Conservation (phyloP, 2,888 invertebrate species). For the Coronaproctus castanopsis region DNA sequence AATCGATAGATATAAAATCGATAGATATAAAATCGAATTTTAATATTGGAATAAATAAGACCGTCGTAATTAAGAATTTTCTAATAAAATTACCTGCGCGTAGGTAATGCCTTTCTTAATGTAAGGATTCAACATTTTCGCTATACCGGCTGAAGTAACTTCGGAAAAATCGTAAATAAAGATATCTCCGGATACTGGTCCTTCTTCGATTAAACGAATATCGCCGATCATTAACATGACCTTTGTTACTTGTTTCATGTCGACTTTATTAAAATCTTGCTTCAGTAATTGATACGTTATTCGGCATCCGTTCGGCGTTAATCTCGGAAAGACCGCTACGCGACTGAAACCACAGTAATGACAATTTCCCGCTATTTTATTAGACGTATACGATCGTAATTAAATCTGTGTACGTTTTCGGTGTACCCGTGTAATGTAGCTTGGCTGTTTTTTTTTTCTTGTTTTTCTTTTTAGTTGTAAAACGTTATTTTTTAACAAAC, state of each 20-base stretch:
- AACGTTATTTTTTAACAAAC: too few species aligned
- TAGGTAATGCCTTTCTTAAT: constrained; percentile 29
- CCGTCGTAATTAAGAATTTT: too few species aligned
- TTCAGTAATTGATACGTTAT: constrained; percentile 18
- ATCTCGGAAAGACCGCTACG: constrained; percentile 13
- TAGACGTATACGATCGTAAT: too few species aligned
- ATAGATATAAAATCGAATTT: too few species aligned
- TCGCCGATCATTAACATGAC: constrained; percentile 35
- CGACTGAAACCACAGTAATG: too few species aligned
- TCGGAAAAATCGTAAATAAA: constrained; percentile 35
- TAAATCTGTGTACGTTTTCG: too few species aligned
- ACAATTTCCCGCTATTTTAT: too few species aligned
- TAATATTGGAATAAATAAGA: too few species aligned
- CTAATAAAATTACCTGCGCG: constrained; percentile 17
- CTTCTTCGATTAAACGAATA: constrained; percentile 33
- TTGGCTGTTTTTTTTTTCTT: too few species aligned
- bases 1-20: too few species aligned
- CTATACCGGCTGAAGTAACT: constrained; percentile 22
- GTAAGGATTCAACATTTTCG: constrained; percentile 25
- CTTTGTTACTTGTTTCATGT: constrained; percentile 29
- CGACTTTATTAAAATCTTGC: constrained; percentile 23
- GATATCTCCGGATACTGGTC: constrained; percentile 34
- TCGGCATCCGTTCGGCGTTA: constrained; percentile 20
- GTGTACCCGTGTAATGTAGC: too few species aligned
- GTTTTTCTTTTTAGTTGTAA: too few species aligned